Evolutionary conservation across 2,113 vertebrate genomes (phyloP).

Genomic region (Chionodraco myersi): DNA sequence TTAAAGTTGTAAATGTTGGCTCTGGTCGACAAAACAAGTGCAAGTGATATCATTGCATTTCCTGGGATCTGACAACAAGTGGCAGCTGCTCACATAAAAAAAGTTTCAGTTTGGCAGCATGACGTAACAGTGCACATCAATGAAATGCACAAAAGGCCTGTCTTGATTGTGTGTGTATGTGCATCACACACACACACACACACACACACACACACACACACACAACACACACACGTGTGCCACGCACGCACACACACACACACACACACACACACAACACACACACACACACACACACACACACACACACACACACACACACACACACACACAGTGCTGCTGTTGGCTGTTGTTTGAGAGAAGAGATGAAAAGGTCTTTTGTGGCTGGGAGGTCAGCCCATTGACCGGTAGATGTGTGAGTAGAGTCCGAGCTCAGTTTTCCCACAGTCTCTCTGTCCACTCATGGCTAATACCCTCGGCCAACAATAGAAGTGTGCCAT

Average conservation of each 20-base stretch:
- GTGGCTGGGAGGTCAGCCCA: slow-evolving; percentile 78
- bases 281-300: slow-evolving; percentile 10
- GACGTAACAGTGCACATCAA: slow-evolving; percentile 40
- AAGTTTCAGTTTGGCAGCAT: slow-evolving; percentile 12
- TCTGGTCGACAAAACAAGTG: background rate
- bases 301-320: slow-evolving; percentile 16
- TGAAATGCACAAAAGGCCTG: slow-evolving; percentile 27
- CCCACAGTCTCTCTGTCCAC: slow-evolving; percentile 80
- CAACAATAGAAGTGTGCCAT: slow-evolving; percentile 83
- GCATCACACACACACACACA: background rate
- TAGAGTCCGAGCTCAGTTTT: slow-evolving; percentile 75
- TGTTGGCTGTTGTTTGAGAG: slow-evolving; percentile 64
- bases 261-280: slow-evolving; percentile 27
- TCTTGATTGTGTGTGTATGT: slow-evolving; percentile 2
- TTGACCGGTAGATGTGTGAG: slow-evolving; percentile 82
- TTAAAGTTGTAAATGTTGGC: background rate
- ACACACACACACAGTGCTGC: slow-evolving; percentile 39
- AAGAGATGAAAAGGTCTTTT: slow-evolving; percentile 78
- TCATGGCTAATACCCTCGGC: slow-evolving; percentile 71
- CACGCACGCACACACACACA: slow-evolving; percentile 44
- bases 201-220: background rate
- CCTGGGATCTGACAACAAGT: slow-evolving; percentile 14
- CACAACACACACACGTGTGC: background rate
- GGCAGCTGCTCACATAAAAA: slow-evolving; percentile 39
- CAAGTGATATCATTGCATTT: slow-evolving; percentile 4